Evolutionary conservation across 2,888 invertebrate genomes (phyloP).

Genomic region (Lypha dubia): DNA sequence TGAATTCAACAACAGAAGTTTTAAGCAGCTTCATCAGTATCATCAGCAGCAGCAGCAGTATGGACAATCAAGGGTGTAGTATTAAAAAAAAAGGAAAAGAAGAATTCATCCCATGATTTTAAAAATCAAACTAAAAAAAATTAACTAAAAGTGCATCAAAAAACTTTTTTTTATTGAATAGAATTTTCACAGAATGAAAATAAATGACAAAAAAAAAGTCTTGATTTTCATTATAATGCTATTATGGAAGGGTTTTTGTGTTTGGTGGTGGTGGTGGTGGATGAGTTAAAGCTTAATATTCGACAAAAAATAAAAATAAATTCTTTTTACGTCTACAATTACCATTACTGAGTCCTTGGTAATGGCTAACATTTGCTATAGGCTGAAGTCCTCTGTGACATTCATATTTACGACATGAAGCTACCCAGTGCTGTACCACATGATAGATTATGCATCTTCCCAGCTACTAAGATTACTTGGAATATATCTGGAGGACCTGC

Average conservation of each 20-base stretch:
- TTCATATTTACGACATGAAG: not conserved
- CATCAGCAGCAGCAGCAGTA: constrained; percentile 33
- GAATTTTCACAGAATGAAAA: constrained; percentile 32
- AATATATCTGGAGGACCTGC: no score
- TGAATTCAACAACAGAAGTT: constrained; percentile 39
- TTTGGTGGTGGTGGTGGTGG: no score
- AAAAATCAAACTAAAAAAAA: constrained; percentile 13
- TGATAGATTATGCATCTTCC: no score
- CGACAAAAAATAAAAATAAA: not conserved
- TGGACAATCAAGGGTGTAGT: constrained; percentile 64
- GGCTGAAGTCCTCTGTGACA: not conserved
- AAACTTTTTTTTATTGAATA: constrained; percentile 3
- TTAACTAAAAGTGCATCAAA: constrained; percentile 7
- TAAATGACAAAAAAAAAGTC: constrained; percentile 7
- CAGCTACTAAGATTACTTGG: no score
- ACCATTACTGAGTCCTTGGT: not conserved
- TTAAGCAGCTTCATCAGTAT: constrained; percentile 24
- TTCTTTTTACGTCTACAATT: not conserved
- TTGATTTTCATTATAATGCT: constrained; percentile 7
- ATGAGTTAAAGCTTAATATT: constrained; percentile 32
- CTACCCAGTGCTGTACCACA: no score
- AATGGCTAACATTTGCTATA: not conserved
- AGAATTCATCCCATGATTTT: constrained; percentile 21
- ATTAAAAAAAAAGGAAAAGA: no score
- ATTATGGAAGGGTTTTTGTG: not conserved